Percentiles rank a stretch among this genome's conserved stretches.
phyloP scores from a whole-genome alignment of 2,797 vertebrate genomes.

The Falco berigora region DNA sequence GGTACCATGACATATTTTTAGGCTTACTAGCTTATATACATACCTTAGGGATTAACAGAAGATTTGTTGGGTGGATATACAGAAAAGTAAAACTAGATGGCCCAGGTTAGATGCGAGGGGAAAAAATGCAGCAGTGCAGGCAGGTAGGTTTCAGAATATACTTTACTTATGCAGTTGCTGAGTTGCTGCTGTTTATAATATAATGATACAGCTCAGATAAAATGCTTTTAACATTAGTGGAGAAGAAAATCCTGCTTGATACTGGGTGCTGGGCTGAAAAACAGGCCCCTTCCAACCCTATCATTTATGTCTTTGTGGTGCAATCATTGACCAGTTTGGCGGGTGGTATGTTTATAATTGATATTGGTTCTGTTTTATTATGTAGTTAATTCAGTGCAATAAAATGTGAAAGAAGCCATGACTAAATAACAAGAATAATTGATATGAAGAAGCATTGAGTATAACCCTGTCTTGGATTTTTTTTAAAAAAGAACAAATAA shows the following conservation, averaged over 20 bases:
- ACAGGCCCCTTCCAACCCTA: not conserved
- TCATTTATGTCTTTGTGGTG: constrained; percentile 13
- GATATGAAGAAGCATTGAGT: not conserved
- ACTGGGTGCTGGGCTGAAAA: constrained; percentile 14
- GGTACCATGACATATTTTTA: not conserved
- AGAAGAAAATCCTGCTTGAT: constrained; percentile 57
- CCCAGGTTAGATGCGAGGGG: not conserved
- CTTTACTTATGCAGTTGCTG: not conserved
- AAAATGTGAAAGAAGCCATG: not conserved
- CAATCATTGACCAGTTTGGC: constrained; percentile 22
- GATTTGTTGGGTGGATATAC: not conserved
- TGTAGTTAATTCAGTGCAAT: not conserved
- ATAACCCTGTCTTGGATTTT: not conserved
- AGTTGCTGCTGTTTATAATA: not conserved
- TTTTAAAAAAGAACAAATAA: not conserved
- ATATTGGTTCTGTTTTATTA: not conserved
- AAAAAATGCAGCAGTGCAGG: not conserved
- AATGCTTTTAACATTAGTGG: constrained; percentile 18
- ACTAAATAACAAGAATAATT: not conserved
- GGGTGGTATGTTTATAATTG: not conserved
- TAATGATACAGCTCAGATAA: constrained; percentile 31
- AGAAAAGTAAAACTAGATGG: not conserved
- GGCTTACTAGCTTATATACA: not conserved
- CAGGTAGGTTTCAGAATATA: not conserved
- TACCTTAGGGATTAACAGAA: not conserved